A percentile compares a stretch with the other conserved stretches of the same genome.
phyloP scores from a whole-genome alignment of 2,888 invertebrate genomes.

The Galeopsomyia nigrocyanea region DNA sequence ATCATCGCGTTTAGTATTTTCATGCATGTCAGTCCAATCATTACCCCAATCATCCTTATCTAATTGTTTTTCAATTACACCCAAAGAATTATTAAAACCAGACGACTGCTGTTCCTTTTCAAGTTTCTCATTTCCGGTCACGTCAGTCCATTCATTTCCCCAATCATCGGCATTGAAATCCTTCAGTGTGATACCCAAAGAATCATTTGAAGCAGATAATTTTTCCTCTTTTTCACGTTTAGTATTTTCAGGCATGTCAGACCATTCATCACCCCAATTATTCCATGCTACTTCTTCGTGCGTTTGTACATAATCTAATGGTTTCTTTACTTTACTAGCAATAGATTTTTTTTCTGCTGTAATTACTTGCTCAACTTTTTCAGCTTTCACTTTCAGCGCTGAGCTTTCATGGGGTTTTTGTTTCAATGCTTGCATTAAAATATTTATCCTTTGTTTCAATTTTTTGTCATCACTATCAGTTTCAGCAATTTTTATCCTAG shows the following conservation, averaged over 20 bases:
- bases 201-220: neutral
- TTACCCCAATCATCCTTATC: conserved; percentile 31
- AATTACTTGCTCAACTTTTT: neutral
- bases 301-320: conserved; percentile 19
- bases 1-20: no score
- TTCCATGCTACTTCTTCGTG: conserved; percentile 33
- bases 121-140: no score
- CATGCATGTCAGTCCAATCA: neutral
- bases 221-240: conserved; percentile 31
- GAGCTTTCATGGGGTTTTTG: conserved; percentile 1
- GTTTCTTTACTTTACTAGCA: neutral
- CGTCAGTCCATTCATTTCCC: conserved; percentile 3
- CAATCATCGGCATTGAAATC: conserved; percentile 15
- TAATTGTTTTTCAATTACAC: conserved; percentile 33
- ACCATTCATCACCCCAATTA: conserved; percentile 43
- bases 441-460: conserved; percentile 34
- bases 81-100: conserved; percentile 7
- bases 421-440: neutral
- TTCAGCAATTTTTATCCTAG: conserved; percentile 20
- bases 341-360: neutral
- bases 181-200: conserved; percentile 22
- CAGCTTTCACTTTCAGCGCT: neutral
- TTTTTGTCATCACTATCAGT: conserved; percentile 5
- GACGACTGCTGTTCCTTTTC: no score
- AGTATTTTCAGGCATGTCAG: conserved; percentile 14